Percentiles rank a stretch among this genome's conserved stretches.
Conservation (phyloP, 2,797 vertebrate genomes). For the Holocentrus rufus region DNA sequence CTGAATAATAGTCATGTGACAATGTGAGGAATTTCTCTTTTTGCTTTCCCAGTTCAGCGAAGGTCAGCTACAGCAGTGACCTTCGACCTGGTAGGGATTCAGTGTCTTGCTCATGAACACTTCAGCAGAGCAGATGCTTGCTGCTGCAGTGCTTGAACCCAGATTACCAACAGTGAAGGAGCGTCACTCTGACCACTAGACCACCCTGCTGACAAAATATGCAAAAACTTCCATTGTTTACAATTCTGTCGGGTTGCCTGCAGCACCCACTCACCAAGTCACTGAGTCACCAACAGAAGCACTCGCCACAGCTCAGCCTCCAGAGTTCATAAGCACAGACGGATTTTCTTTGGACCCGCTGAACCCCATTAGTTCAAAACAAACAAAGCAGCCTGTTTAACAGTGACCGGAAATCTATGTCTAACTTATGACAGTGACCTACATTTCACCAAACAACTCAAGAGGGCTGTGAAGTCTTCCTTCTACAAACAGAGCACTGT, state of each 20-base stretch:
- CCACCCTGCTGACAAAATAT: no score
- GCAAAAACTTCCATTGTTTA: background rate
- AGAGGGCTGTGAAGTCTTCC: slow-evolving; percentile 1
- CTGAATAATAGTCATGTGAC: no score
- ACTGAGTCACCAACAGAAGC: background rate
- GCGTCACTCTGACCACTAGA: no score
- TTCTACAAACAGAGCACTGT: background rate
- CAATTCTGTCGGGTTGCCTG: background rate
- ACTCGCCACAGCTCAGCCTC: slow-evolving; percentile 7
- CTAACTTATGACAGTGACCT: slow-evolving; percentile 5
- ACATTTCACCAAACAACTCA: slow-evolving; percentile 14
- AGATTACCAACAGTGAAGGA: no score
- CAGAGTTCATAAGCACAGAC: background rate
- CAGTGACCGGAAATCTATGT: background rate
- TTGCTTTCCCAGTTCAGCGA: no score
- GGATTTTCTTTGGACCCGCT: background rate
- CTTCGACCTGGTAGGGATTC: no score
- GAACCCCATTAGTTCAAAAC: background rate
- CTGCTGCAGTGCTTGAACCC: no score
- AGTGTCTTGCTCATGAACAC: no score
- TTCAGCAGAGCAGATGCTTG: no score
- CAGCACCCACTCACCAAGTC: background rate
- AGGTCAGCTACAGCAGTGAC: no score
- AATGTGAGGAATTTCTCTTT: no score
- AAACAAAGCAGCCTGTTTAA: background rate